Evolutionary conservation across 2,888 invertebrate species (phyloP).

Genomic region (Trichogramma evanescens): DNA sequence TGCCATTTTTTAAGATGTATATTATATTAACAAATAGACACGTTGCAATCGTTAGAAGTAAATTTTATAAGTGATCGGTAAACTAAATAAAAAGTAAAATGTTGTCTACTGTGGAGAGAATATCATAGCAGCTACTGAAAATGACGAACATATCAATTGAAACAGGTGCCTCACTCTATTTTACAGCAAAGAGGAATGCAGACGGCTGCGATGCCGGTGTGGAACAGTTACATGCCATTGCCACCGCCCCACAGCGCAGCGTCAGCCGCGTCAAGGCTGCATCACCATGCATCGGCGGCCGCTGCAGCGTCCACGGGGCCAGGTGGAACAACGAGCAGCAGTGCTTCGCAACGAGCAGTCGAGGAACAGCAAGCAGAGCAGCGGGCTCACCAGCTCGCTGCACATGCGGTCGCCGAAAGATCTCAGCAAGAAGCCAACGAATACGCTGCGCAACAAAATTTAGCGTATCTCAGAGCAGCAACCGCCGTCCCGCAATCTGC

Average conservation of each 20-base stretch:
- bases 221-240: slow-evolving; percentile 42
- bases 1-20: too few species aligned
- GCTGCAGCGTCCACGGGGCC: slow-evolving; percentile 24
- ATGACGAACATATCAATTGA: slow-evolving; percentile 39
- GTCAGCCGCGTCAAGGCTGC: slow-evolving; percentile 32
- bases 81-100: too few species aligned
- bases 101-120: too few species aligned
- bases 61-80: too few species aligned
- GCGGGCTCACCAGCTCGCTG: slow-evolving; percentile 31
- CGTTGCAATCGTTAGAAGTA: too few species aligned
- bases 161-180: slow-evolving; percentile 40
- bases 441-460: slow-evolving; percentile 42
- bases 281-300: slow-evolving; percentile 37
- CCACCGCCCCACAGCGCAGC: slow-evolving; percentile 39
- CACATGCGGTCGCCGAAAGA: slow-evolving; percentile 37
- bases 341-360: slow-evolving; percentile 22
- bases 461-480: slow-evolving; percentile 18
- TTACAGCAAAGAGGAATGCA: slow-evolving; percentile 44
- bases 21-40: too few species aligned
- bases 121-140: too few species aligned
- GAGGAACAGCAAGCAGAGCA: slow-evolving; percentile 28
- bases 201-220: slow-evolving; percentile 38
- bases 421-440: slow-evolving; percentile 40
- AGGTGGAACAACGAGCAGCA: slow-evolving; percentile 24
- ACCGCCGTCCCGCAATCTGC: slow-evolving; percentile 33